Evolutionary conservation across 1,140 invertebrate species (phyloP).

Genomic region (Sarcophaga peregrina): DNA sequence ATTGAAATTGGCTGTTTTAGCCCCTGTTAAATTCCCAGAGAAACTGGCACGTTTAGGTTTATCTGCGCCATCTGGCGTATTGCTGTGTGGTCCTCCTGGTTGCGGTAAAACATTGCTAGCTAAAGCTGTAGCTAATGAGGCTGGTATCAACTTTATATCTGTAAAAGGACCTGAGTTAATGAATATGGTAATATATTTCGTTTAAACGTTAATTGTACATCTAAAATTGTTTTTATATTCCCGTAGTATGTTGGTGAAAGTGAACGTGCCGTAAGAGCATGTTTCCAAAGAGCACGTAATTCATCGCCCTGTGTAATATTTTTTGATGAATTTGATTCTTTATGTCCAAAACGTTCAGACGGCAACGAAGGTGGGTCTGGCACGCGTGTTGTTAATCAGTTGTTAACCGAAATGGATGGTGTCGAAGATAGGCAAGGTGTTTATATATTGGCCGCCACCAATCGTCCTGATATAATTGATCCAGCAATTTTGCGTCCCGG

Average conservation of each 20-base stretch:
- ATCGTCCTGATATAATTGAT: slow-evolving; percentile 97
- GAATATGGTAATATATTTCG: slow-evolving; percentile 80
- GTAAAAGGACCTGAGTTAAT: slow-evolving; percentile 97
- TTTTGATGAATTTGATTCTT: slow-evolving; percentile 98
- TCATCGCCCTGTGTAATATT: slow-evolving; percentile 99
- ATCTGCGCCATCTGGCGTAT: slow-evolving; percentile 83
- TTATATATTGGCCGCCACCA: slow-evolving; percentile 95
- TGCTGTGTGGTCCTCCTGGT: slow-evolving; percentile 93
- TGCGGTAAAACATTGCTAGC: slow-evolving; percentile 93
- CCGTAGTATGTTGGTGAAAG: slow-evolving; percentile 97
- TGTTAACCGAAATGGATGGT: slow-evolving; percentile 99
- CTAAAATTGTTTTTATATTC: slow-evolving; percentile 38
- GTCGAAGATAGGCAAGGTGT: slow-evolving; percentile 89
- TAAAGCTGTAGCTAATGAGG: slow-evolving; percentile 96
- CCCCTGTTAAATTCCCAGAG: slow-evolving; percentile 88
- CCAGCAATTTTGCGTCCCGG: slow-evolving; percentile 95
- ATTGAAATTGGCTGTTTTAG: slow-evolving; percentile 89
- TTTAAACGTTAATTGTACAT: slow-evolving; percentile 42
- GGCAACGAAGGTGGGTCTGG: slow-evolving; percentile 77
- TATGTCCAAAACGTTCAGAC: slow-evolving; percentile 90
- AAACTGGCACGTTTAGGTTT: slow-evolving; percentile 83
- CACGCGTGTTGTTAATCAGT: slow-evolving; percentile 93
- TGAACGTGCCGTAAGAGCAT: slow-evolving; percentile 93
- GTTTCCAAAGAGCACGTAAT: slow-evolving; percentile 93
- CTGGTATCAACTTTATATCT: slow-evolving; percentile 96